Base-by-base conservation (phyloP, 1,140 invertebrate species). In the Spodoptera frugiperda region DNA sequence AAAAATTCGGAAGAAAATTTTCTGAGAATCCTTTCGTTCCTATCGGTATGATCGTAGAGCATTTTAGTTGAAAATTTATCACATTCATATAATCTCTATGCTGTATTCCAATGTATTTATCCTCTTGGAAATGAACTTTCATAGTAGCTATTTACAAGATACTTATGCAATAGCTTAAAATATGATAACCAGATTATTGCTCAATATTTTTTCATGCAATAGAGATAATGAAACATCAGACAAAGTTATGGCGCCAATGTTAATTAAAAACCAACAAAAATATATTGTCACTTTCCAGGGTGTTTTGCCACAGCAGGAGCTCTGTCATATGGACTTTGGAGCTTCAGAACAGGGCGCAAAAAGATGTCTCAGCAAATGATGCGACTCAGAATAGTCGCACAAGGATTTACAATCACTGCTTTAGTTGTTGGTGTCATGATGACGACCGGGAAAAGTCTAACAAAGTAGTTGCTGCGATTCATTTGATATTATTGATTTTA, bases 341-440 rank as follows among this genome's bases (percentile, higher is more conserved):
- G 91, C 84, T 97, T 98, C 86, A 94, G 95, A 73, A 94, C 89
- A 63, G 97, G 97, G 2, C 94, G 96, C 81, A 87, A 83, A n/a
- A 84, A 90, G 83, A 95, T 96, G 94, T 98, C 97, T 17, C 98
- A 98, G 84, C 93, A 95, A n/a, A 98, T 98, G 97, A 98, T 98
- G 98, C 94, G 98, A 75, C 90, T 96, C 8, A 95, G 98, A 87
- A 96, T 98, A 80, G 94, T 94, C 14, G 97, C 97, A 25, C 98
- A 98, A 95, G 97, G 96, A 71, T 96, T 98, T 83, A 98, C 98
- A 0, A 92, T 98, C 17, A 82, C 96, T 19, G 97, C 97, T n/a
- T 86, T 98, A 39, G 86, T 98, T 21, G 86, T 91, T 53, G 97
- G 97, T 78, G 94, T 96, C 4, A 88, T 95, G 1, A 86, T 95